Percentiles rank a stretch among this genome's conserved stretches.
These are phyloP conservation scores for Cebidichthys violaceus DNA, from an alignment of 2,113 vertebrate species.

Conservation along the genomic window DNA sequence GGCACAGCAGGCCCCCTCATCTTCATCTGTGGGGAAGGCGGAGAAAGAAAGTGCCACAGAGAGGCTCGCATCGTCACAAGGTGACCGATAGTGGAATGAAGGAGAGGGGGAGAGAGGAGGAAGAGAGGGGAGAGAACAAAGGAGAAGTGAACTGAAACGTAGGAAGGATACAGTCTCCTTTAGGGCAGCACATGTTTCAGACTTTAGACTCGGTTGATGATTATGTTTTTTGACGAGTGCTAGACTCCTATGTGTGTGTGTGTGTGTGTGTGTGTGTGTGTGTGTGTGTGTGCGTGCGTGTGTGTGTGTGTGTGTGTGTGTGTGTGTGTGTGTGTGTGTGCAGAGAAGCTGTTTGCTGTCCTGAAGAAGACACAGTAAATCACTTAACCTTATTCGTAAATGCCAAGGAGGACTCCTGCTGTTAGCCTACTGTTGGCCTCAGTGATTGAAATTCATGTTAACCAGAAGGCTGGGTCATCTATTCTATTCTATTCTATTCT, in stretches of 20 bases:
- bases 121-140: constrained; percentile 20
- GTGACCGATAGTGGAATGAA: constrained; percentile 57
- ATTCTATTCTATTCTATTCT: neutral
- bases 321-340: constrained; percentile 10
- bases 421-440: neutral
- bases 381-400: neutral
- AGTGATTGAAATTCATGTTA: neutral
- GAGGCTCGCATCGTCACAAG: constrained; percentile 62
- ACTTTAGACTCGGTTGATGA: constrained; percentile 8
- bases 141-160: constrained; percentile 17
- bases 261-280: too few relatives aligned
- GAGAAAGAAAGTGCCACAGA: constrained; percentile 49
- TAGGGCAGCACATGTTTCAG: constrained; percentile 10
- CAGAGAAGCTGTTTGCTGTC: constrained; percentile 49
- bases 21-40: constrained; percentile 53
- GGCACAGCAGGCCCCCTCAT: constrained; percentile 51
- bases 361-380: constrained; percentile 24
- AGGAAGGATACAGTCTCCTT: neutral
- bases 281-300: neutral
- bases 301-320: neutral
- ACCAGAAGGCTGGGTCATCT: neutral
- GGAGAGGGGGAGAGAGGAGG: neutral
- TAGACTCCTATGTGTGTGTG: neutral
- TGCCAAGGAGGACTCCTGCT: constrained; percentile 13
- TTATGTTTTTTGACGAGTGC: constrained; percentile 41